Percentiles rank a stretch among this genome's conserved stretches.
phyloP scores from a whole-genome alignment of 2,113 vertebrate genomes.

The Perca fluviatilis region DNA sequence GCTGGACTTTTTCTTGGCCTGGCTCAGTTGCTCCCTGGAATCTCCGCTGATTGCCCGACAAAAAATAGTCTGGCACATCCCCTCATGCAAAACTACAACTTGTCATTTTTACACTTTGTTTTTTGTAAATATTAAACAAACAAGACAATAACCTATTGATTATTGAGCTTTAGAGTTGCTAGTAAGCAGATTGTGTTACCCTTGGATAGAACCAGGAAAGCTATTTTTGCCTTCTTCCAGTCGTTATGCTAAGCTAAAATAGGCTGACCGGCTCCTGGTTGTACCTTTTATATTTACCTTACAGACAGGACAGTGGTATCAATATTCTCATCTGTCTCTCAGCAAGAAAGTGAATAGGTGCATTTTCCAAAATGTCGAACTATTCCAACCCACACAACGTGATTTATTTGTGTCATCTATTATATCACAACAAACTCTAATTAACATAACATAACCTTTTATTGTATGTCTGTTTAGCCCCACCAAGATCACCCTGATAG shows the following conservation, averaged over 20 bases:
- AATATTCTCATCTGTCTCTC: neutral
- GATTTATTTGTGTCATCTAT: neutral
- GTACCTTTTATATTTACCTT: neutral
- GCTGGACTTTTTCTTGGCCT: no score
- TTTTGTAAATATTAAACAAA: neutral
- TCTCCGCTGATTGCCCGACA: neutral
- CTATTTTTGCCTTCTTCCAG: no score
- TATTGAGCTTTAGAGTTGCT: neutral
- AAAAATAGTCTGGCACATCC: neutral
- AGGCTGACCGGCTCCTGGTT: neutral
- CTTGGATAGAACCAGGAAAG: neutral
- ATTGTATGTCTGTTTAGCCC: conserved; percentile 81
- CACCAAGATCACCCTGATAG: conserved; percentile 93
- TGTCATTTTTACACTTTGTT: neutral
- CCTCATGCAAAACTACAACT: neutral
- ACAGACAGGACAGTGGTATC: neutral
- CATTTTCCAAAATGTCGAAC: neutral
- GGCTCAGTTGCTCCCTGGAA: no score
- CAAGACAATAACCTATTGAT: neutral
- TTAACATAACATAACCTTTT: neutral
- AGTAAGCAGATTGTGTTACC: neutral
- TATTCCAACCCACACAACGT: neutral
- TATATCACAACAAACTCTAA: neutral
- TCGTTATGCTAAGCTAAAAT: neutral
- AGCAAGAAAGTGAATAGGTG: neutral